Base-by-base conservation (phyloP, 2,888 invertebrate genomes). In the Baronia brevicornis region DNA sequence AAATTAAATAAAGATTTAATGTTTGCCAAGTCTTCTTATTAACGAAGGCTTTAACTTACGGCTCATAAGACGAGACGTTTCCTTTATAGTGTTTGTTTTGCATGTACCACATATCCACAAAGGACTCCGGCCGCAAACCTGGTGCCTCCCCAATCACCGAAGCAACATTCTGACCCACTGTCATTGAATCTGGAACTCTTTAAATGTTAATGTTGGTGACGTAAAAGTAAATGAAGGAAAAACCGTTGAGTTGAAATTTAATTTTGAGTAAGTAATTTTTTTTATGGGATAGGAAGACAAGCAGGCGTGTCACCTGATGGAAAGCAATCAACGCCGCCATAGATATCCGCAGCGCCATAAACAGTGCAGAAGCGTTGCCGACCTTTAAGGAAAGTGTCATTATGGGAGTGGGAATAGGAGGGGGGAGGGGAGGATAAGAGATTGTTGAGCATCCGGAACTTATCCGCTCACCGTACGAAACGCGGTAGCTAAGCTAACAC, bases 91-190 rank as follows among this genome's bases (percentile, higher is more conserved):
- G 38, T 33, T 61, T 54, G 31, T 57, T 66, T 54, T 82, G 80
- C 68, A 80, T 71, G 43, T 65, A 74, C 82, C 82, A 82, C 44
- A 74, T 52, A 43, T 82, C 82, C 1, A 75, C 64, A 69, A 82
- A 62, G 0, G 80, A 70, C 48, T 79, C 82, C 1, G 71, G 63
- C 2, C 59, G 66, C 1, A 82, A 66, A 1, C 82, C 82, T 1
- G 82, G 82, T 6, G 82, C 74, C 37, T 82, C 82, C n/a, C 82
- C 82, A 5, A 78, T 60, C 17, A 82, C 72, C 0, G 80, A 73
- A n/a, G 79, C 70, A 10, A 82, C 66, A 31, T 71, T 71, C 44
- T 82, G 82, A 0, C 82, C 82, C 23, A 82, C 78, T 5, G 66
- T 43, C 27, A 65, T 54, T 1, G 80, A 67, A 50, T 67, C 82